Base-by-base conservation (phyloP, 2,888 invertebrate genomes). In the Platycheirus albimanus region DNA sequence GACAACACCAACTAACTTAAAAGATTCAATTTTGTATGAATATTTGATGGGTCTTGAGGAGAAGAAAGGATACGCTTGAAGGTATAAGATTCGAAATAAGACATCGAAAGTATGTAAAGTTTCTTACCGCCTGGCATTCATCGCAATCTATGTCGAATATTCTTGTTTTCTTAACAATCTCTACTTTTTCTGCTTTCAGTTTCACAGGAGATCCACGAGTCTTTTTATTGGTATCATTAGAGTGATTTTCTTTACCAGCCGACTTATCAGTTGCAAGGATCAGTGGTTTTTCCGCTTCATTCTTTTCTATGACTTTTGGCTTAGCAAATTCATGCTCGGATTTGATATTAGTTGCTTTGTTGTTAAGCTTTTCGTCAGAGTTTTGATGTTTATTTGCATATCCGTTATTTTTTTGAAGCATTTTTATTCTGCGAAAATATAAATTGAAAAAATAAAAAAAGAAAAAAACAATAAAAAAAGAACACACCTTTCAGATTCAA, bases 111-210 rank as follows among this genome's bases (percentile, higher is more conserved):
- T 77, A 47, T 41, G 51, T 56, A 61, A 45, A 79, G 77, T 36
- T 0, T 61, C 47, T 43, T 67, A 87, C 89, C 85, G 87, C 87
- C 84, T 87, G 86, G 43, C 89, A 89, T 15, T 88, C 86, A 7
- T 47, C 76, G 51, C 89, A 90, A 7, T 87, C 75, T 15, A 88
- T 85, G 13, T 87, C 86, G 24, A 85, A 87, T 30, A 83, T 85
- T 61, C 88, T 85, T 51, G 86, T 24, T 86, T 84, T 3, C 64
- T 66, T 71, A 87, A 87, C 3, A 86, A 38, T 10, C 10, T 41
- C 41, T 15, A 7, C 8, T 41, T 38, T 28, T 15, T 1, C 20
- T 7, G 11, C 5, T 41, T 58, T 58, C 0, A 10, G 1, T 41
- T 58, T 58, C 0, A 10, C 6, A 15, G 58, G 58, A 0, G 58